These are phyloP conservation scores for Nerophis ophidion DNA, from an alignment of 2,113 vertebrate species.

Conservation along the genomic window DNA sequence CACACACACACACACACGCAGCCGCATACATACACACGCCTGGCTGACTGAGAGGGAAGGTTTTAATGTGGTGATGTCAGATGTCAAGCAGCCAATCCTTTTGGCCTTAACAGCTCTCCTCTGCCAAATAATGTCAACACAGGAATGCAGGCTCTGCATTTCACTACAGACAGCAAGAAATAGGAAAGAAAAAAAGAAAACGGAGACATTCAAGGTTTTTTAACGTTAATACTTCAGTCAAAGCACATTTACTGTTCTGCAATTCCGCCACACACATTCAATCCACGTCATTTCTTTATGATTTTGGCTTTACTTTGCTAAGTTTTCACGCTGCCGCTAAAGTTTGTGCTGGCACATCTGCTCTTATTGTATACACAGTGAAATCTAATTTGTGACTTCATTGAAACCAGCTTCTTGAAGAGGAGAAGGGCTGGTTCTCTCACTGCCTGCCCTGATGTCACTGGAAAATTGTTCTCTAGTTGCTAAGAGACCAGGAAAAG, in stretches of 20 bases:
- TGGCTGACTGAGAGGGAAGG: conserved; percentile 32
- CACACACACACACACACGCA: conserved; percentile 5
- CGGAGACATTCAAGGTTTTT: conserved; percentile 31
- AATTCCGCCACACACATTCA: no score
- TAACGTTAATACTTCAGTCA: conserved; percentile 18
- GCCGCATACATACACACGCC: background rate
- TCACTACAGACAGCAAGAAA: conserved; percentile 30
- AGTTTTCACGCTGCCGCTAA: conserved; percentile 5
- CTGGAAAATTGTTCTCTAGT: conserved; percentile 71
- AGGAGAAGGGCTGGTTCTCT: conserved; percentile 30
- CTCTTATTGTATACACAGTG: conserved; percentile 31
- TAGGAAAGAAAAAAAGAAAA: conserved; percentile 8
- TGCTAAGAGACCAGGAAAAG: conserved; percentile 69
- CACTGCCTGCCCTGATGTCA: conserved; percentile 64
- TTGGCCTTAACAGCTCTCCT: conserved; percentile 35
- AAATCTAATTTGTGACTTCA: conserved; percentile 55
- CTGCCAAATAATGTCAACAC: conserved; percentile 47
- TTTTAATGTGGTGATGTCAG: conserved; percentile 36
- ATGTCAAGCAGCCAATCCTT: conserved; percentile 32
- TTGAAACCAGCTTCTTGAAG: conserved; percentile 41
- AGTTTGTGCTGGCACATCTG: conserved; percentile 20
- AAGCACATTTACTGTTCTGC: no score
- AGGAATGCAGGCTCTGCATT: conserved; percentile 49
- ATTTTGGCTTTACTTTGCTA: conserved; percentile 13
- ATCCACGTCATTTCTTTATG: background rate